Conservation (phyloP, 1,140 invertebrate genomes). For the Kradibia gibbosae region DNA sequence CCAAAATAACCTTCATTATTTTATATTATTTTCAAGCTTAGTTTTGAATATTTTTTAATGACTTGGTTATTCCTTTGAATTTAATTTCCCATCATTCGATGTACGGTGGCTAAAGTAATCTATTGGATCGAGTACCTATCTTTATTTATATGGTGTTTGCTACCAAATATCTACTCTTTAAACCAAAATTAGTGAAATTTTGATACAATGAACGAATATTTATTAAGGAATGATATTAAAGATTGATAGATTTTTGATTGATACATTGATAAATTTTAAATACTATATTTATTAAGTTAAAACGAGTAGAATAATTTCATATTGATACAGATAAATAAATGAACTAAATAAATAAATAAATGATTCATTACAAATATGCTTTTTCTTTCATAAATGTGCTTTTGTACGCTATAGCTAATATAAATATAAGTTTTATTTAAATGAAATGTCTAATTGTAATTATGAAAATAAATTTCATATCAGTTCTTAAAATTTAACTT, state of each 20-base stretch:
- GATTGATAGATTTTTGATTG: background rate
- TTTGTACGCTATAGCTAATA: too few species aligned
- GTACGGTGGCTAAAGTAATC: conserved; percentile 11
- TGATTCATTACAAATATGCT: too few species aligned
- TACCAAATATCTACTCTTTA: background rate
- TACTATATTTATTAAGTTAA: background rate
- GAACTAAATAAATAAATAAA: too few species aligned
- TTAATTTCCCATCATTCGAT: conserved; percentile 23
- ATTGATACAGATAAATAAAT: background rate
- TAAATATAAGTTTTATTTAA: too few species aligned
- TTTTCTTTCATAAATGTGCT: too few species aligned
- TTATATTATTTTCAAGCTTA: conserved; percentile 36
- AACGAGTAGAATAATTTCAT: background rate
- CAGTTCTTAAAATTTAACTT: too few species aligned
- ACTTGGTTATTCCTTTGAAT: conserved; percentile 23
- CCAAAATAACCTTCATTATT: conserved; percentile 36
- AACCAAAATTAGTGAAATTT: conserved; percentile 11
- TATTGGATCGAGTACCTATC: conserved; percentile 34
- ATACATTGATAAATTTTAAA: too few species aligned
- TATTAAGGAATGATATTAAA: background rate
- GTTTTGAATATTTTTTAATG: conserved; percentile 34
- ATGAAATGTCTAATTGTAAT: too few species aligned
- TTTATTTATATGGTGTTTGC: conserved; percentile 3
- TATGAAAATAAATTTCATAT: too few species aligned
- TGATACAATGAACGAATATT: background rate